phyloP scores from a whole-genome alignment of 2,113 vertebrate genomes.

The Microtus richardsoni region DNA sequence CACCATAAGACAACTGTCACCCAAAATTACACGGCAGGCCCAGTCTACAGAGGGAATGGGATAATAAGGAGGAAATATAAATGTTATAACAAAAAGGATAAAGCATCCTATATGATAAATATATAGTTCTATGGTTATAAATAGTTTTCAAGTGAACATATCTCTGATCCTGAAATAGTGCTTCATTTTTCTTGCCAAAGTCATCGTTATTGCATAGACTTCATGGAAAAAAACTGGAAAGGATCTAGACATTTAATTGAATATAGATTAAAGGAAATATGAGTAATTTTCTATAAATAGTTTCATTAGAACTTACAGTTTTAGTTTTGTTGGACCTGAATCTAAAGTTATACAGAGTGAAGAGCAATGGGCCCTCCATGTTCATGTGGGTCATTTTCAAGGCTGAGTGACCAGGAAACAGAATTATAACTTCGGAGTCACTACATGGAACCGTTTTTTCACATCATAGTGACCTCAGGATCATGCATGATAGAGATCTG shows the following conservation, averaged over 20 bases:
- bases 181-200: neutral
- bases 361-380: neutral
- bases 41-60: neutral
- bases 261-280: neutral
- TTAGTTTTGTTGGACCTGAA: conserved; percentile 11
- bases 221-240: neutral
- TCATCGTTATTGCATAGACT: neutral
- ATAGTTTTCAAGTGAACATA: neutral
- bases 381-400: neutral
- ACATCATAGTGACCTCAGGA: neutral
- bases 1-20: neutral
- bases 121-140: neutral
- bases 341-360: neutral
- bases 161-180: neutral
- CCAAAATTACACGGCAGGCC: neutral
- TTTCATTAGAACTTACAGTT: conserved; percentile 19
- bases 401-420: neutral
- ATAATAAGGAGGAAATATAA: neutral
- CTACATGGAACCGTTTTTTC: neutral
- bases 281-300: neutral
- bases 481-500: neutral
- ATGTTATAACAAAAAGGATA: neutral
- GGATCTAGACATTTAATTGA: neutral
- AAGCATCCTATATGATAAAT: neutral
- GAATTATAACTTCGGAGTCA: neutral